A percentile compares a stretch with the other conserved stretches of the same genome.
Conservation (phyloP, 2,113 vertebrate species). For the Melospiza melodia region DNA sequence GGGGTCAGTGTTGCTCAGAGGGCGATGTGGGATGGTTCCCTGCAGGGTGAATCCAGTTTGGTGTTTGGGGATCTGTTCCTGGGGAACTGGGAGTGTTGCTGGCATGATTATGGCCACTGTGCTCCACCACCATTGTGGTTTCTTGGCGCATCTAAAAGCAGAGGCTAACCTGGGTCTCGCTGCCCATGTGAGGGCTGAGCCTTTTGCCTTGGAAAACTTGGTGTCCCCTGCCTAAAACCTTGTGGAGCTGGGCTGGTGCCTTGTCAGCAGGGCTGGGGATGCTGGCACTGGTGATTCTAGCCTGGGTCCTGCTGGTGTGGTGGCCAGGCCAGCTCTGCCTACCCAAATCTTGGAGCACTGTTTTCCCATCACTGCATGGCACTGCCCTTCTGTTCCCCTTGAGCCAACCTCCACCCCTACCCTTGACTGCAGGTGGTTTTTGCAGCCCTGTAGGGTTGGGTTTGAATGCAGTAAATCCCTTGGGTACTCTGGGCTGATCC, state of each 20-base stretch:
- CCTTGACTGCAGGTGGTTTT: neutral
- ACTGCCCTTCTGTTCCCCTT: neutral
- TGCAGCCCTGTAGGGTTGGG: neutral
- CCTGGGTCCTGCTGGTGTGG: neutral
- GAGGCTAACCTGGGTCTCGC: neutral
- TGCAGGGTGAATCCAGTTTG: neutral
- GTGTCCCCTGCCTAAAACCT: neutral
- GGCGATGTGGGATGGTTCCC: rapidly evolving
- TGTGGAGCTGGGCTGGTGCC: neutral
- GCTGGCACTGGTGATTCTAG: neutral
- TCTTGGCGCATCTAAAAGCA: neutral
- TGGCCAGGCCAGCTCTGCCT: neutral
- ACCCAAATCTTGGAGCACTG: neutral
- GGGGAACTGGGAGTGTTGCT: neutral
- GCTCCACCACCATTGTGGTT: rapidly evolving
- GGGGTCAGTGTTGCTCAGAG: neutral
- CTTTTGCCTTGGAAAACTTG: neutral
- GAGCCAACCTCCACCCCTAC: neutral
- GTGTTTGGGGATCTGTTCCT: rapidly evolving
- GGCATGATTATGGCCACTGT: rapidly evolving
- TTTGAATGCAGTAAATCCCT: neutral
- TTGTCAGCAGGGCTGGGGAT: rapidly evolving
- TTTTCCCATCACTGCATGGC: neutral
- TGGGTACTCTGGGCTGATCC: neutral
- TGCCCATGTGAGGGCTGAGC: neutral